phyloP scores from a whole-genome alignment of 2,113 vertebrate genomes.

The Nesogale talazaci region DNA sequence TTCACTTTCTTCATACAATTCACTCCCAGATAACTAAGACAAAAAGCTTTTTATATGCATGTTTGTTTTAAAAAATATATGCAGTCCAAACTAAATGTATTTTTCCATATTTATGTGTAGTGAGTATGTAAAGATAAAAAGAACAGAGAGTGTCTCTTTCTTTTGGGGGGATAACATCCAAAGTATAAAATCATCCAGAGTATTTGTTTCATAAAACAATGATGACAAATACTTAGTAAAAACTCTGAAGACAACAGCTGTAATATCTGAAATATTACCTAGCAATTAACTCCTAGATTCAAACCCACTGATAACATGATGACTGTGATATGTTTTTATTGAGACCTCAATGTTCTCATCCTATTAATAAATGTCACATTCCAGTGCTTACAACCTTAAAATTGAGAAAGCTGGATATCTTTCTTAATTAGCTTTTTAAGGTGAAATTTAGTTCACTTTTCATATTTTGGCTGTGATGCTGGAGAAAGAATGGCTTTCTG shows the following conservation, averaged over 20 bases:
- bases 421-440: neutral
- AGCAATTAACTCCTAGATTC: neutral
- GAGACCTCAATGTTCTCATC: neutral
- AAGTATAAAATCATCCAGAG: neutral
- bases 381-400: neutral
- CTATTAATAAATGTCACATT: neutral
- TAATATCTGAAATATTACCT: slow-evolving; percentile 7
- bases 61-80: neutral
- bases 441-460: no score
- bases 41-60: neutral
- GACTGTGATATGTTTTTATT: neutral
- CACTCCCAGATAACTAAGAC: neutral
- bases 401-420: slow-evolving; percentile 2
- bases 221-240: neutral
- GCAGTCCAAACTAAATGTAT: neutral
- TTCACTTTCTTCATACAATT: neutral
- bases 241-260: neutral
- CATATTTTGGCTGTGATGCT: no score
- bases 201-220: neutral
- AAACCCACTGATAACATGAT: neutral
- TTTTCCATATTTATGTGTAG: neutral
- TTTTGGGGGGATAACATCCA: neutral
- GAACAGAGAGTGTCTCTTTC: neutral
- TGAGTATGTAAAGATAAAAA: neutral
- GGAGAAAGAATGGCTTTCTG: no score